These are phyloP conservation scores for Phalera bucephala DNA, from an alignment of 2,888 invertebrate genomes.

Conservation along the genomic window DNA sequence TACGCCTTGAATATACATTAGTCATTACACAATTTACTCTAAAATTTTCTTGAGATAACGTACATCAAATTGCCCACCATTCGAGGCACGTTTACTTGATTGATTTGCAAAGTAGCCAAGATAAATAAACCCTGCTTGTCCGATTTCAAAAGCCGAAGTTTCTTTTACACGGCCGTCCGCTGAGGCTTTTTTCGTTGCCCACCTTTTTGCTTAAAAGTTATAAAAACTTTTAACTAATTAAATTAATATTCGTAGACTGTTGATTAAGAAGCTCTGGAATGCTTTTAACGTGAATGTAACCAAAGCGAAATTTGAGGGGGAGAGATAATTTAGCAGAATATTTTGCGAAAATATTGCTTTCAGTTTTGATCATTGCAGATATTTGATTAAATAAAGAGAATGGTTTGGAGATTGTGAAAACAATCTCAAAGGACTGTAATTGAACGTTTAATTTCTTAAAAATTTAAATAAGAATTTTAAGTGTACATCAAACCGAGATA, in stretches of 20 bases:
- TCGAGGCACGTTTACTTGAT: constrained; percentile 32
- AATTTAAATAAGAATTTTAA: constrained; percentile 13
- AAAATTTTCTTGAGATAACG: constrained; percentile 37
- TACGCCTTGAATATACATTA: constrained; percentile 48
- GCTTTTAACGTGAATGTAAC: constrained; percentile 69
- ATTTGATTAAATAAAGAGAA: constrained; percentile 58
- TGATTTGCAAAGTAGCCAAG: constrained; percentile 45
- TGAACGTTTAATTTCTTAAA: constrained; percentile 12
- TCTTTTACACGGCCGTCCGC: constrained; percentile 35
- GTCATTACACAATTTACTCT: constrained; percentile 42
- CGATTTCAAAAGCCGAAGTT: constrained; percentile 48
- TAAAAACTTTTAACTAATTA: constrained; percentile 72
- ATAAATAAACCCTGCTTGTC: constrained; percentile 34
- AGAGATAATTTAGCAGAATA: constrained; percentile 57
- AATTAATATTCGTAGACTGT: constrained; percentile 72
- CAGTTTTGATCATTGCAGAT: constrained; percentile 54
- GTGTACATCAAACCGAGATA: too few species aligned
- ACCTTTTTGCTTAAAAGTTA: constrained; percentile 65
- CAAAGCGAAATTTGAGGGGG: constrained; percentile 43
- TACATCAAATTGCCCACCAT: constrained; percentile 22
- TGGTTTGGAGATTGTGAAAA: constrained; percentile 48
- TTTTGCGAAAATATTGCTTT: constrained; percentile 57
- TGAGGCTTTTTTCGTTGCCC: constrained; percentile 49
- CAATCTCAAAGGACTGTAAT: constrained; percentile 45
- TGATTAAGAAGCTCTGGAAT: constrained; percentile 72